A percentile compares a stretch with the other conserved stretches of the same genome.
These are phyloP conservation scores for Entomyzon cyanotis DNA, from an alignment of 2,113 vertebrate genomes.

Conservation along the genomic window DNA sequence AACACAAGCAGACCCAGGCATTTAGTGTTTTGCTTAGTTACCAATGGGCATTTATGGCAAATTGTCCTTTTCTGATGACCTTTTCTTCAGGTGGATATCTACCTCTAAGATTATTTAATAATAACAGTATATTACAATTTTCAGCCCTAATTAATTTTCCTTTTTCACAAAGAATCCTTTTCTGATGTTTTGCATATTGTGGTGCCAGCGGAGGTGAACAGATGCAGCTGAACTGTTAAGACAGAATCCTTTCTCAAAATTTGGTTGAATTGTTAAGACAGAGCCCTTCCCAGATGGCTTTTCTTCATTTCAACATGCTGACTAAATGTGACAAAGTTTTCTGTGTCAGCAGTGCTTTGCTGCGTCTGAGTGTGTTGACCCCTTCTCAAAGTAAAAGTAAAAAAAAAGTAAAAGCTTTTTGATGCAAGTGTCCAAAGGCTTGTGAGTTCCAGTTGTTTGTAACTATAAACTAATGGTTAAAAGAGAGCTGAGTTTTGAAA, in stretches of 20 bases:
- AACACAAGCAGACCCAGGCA: neutral
- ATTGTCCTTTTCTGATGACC: neutral
- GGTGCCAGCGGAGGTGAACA: neutral
- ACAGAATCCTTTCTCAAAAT: neutral
- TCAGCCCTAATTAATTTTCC: neutral
- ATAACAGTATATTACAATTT: neutral
- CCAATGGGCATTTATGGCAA: neutral
- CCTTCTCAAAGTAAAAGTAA: no score
- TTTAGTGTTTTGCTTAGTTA: neutral
- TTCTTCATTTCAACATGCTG: neutral
- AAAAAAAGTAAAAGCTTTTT: conserved; percentile 38
- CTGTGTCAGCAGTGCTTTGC: neutral
- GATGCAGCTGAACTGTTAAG: neutral
- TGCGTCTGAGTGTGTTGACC: neutral
- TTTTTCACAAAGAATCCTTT: neutral
- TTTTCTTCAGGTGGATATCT: neutral
- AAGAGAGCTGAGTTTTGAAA: neutral
- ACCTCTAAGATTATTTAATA: neutral
- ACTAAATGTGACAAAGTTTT: neutral
- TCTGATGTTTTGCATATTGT: neutral
- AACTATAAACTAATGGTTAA: neutral
- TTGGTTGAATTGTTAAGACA: neutral
- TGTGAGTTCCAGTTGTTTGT: neutral
- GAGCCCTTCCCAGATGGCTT: neutral
- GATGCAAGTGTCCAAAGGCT: neutral